Evolutionary conservation across 2,797 vertebrate genomes (phyloP), one percentile per base, ranked within the genome.

Genomic region (Leptoclinus maculatus): DNA sequence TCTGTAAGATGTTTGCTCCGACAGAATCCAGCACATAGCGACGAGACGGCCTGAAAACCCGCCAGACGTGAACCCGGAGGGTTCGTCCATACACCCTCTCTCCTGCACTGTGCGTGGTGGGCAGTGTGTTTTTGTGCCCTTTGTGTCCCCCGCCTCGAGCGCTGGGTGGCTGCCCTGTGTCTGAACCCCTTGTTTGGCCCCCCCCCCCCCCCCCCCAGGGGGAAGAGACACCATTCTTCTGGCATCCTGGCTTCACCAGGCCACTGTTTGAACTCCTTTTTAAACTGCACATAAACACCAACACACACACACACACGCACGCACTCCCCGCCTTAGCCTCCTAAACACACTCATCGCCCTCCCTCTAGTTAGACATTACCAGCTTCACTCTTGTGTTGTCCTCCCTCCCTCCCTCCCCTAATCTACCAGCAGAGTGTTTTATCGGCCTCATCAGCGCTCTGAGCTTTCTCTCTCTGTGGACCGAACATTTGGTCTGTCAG

Each of bases 281-380:
- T 72, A 85, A 83, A 77, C 81, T 59, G 49, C 76, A 60, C 73
- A 83, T 68, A 84, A 71, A 87, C 80, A 66, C 66, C 75, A 78
- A 81, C 78, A 80, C 70, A 70, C 65, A 76, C 74, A 71, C 47
- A 43, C 21, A 53, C 80, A 57, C 78, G 78, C 70, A 64, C n/a
- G 34, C 80, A n/a, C 71, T 63, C 67, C 63, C 78, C 32, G 71
- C 74, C 79, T 78, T 12, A 49, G 4, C 75, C 81, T n/a, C n/a
- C 81, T 84, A 88, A 91, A 90, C 85, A 88, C 85, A 76, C 83
- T 84, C 71, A 45, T 80, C 82, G 70, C 76, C 87, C 83, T 85
- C 83, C 83, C 82, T 84, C 85, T 86, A 87, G 93, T 94, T 93
- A 93, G 90, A 86, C 83, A 93, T 93, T 93, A 89, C 83, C 80